Conservation (phyloP, 2,888 invertebrate genomes). For the Phengaris alcon region DNA sequence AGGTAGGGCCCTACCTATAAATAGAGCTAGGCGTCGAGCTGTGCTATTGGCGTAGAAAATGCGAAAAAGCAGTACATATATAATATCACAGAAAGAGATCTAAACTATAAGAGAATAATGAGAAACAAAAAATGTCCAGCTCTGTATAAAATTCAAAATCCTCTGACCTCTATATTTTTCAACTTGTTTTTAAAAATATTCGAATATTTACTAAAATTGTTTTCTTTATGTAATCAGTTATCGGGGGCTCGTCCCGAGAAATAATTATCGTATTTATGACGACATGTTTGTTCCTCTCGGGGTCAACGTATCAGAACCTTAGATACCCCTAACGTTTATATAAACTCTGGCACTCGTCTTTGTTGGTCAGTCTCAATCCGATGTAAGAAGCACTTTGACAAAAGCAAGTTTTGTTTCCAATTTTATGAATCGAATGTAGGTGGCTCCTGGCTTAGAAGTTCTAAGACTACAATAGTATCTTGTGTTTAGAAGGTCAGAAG, state of each 20-base stretch:
- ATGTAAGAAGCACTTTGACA: constrained; percentile 14
- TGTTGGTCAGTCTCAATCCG: constrained; percentile 22
- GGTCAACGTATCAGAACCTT: constrained; percentile 35
- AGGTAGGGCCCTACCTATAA: no score
- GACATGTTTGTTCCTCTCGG: constrained; percentile 38
- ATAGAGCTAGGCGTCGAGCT: no score
- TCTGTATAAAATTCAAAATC: no score
- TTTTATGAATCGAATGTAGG: constrained; percentile 14
- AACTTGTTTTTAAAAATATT: constrained; percentile 6
- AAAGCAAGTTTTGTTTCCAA: not conserved
- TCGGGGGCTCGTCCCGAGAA: constrained; percentile 58
- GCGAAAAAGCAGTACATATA: no score
- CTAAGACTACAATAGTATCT: not conserved
- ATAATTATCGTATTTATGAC: constrained; percentile 35
- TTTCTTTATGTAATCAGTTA: constrained; percentile 32
- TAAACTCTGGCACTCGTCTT: constrained; percentile 46
- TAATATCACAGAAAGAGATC: no score
- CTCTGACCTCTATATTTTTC: not conserved
- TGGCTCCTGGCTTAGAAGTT: not conserved
- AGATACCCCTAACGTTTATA: constrained; percentile 58
- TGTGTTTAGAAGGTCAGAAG: not conserved
- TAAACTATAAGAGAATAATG: no score
- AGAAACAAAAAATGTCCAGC: no score
- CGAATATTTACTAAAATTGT: constrained; percentile 31
- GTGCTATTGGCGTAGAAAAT: no score